Evolutionary conservation across 2,797 vertebrate genomes (phyloP).

Genomic region (Knipowitschia caucasica): DNA sequence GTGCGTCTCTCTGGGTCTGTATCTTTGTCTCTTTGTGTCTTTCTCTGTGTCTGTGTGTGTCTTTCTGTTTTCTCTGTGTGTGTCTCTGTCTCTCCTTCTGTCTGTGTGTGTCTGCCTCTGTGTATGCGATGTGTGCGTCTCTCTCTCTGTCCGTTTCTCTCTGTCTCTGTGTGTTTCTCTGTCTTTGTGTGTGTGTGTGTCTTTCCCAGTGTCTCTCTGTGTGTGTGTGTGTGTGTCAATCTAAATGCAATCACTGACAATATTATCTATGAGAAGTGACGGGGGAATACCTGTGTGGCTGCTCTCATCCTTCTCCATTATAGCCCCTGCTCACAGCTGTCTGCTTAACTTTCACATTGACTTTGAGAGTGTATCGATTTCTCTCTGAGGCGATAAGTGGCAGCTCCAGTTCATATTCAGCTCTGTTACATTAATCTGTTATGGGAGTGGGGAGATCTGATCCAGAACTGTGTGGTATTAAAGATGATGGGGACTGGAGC

Average conservation of each 20-base stretch:
- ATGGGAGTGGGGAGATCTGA: conserved; percentile 11
- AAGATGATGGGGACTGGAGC: conserved; percentile 3
- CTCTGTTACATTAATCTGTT: conserved; percentile 8
- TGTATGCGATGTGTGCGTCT: no score
- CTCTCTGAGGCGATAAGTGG: conserved; percentile 27
- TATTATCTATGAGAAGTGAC: conserved; percentile 3
- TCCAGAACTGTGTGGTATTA: not conserved
- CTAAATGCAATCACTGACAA: conserved; percentile 2
- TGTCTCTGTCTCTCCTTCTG: no score
- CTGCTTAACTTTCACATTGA: conserved; percentile 14
- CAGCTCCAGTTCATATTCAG: conserved; percentile 19
- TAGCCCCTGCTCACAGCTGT: conserved; percentile 3
- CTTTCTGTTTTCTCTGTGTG: no score
- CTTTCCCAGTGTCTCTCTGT: no score
- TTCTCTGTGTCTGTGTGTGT: no score
- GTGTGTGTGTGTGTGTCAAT: not conserved
- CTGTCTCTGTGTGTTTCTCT: no score
- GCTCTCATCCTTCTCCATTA: conserved; percentile 5
- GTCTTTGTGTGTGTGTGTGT: no score
- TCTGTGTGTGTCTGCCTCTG: no score
- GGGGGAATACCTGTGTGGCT: conserved; percentile 1
- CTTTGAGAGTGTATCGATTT: conserved; percentile 33
- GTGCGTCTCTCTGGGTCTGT: no score
- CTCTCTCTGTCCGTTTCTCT: no score
- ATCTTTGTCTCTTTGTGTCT: no score